Base-by-base conservation (phyloP, 64 coral and sea anemone genomes). In the Pocillopora damicornis region DNA sequence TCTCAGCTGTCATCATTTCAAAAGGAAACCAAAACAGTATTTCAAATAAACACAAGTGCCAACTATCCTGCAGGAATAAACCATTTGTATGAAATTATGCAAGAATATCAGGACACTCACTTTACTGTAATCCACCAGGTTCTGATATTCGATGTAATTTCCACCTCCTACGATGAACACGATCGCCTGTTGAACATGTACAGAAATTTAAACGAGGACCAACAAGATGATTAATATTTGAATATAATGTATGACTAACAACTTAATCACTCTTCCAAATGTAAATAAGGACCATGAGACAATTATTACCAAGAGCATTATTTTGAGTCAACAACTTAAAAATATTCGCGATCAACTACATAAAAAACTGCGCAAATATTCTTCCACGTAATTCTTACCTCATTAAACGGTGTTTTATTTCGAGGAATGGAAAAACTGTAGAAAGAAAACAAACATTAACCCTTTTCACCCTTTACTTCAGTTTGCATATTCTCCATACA, bases 71-170 rank as follows among this genome's bases (percentile, higher is more conserved):
- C 2, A 51, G 2, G 7, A 51, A 51, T 51, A 51, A 56, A 56
- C 13, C 59, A 13, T 60, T 51, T 58, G 78, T 59, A 16, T 11
- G 13, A 25, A 23, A 25, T 23, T 22, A 16, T 73, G 42, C 42
- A 51, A 51, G 42, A 51, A 51, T 22, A 57, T 13, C 11, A 63
- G 13, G 37, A 45, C 14, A 76, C 61, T 3, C 23, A 95, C 97
- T 88, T 95, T 92, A 15, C 86, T 88, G 68, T 99, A 99, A 78
- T 99, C 97, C 75, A 99, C 75, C 59, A 99, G 88, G 60, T 99
- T 99, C 75, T 99, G 97, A 87, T 99, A 99, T 73, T 99, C 97
- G 51, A 99, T 99, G 37, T 92, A 99, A 76, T 99, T 99, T 15
- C 97, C 97, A 8, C 97, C 97, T 60, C 97, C 97, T n/a, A 99